Evolutionary conservation across 2,113 vertebrate genomes (phyloP).

Genomic region (Odobenus rosmarus): DNA sequence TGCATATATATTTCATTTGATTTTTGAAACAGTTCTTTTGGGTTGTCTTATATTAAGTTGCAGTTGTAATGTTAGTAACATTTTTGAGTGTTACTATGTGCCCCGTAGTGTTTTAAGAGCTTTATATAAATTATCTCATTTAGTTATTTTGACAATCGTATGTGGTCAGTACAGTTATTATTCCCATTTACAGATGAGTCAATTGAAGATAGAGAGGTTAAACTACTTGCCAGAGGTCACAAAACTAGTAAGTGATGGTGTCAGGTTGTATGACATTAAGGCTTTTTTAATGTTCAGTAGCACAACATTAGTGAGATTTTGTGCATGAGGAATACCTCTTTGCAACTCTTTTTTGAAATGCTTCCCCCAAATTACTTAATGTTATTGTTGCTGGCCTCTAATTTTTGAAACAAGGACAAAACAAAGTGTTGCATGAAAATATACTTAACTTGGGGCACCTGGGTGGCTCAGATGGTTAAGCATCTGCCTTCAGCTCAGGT

Average conservation of each 20-base stretch:
- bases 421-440: neutral
- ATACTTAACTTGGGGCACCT: neutral
- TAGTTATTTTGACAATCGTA: neutral
- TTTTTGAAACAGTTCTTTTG: neutral
- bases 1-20: neutral
- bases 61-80: neutral
- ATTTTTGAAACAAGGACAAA: constrained; percentile 34
- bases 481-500: too few relatives aligned
- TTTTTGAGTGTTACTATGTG: neutral
- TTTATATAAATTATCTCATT: constrained; percentile 48
- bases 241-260: constrained; percentile 28
- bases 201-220: neutral
- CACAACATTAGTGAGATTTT: constrained; percentile 44
- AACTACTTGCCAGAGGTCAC: constrained; percentile 38
- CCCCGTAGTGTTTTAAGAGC: neutral
- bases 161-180: neutral
- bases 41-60: neutral
- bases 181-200: neutral
- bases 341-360: constrained; percentile 2
- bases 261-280: constrained; percentile 17
- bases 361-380: neutral
- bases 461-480: too few relatives aligned
- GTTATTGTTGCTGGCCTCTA: constrained; percentile 1
- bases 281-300: neutral
- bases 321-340: neutral